phyloP scores from a whole-genome alignment of 2,113 vertebrate species.

The Tretioscincus oriximinensis region DNA sequence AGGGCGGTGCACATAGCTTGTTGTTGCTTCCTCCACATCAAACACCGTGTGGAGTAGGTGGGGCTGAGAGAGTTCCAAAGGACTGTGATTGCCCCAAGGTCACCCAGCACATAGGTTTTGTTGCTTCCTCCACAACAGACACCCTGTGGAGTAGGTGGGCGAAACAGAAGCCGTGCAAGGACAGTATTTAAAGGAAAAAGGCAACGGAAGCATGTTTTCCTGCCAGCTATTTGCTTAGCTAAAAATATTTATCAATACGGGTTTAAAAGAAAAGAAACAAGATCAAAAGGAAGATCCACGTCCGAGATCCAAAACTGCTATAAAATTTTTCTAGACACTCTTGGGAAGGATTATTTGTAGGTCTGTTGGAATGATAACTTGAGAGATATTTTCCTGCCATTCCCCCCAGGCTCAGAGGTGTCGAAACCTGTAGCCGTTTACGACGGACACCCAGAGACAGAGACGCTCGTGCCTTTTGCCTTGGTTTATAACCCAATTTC shows the following conservation, averaged over 20 bases:
- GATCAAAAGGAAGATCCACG: neutral
- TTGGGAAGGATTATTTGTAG: slow-evolving; percentile 33
- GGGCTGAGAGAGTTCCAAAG: too few relatives aligned
- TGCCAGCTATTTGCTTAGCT: neutral
- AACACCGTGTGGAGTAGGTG: too few relatives aligned
- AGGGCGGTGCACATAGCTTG: too few relatives aligned
- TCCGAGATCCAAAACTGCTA: slow-evolving; percentile 14
- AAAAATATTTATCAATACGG: neutral
- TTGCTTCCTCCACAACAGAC: too few relatives aligned
- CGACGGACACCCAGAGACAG: slow-evolving; percentile 21
- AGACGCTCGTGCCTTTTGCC: slow-evolving; percentile 9
- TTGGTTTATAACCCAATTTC: slow-evolving; percentile 27
- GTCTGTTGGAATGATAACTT: neutral
- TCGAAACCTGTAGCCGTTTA: slow-evolving; percentile 11
- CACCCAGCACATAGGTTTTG: too few relatives aligned
- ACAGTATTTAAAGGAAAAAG: accelerated
- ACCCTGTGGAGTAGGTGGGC: too few relatives aligned
- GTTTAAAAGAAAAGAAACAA: neutral
- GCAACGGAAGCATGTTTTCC: neutral
- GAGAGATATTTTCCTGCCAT: neutral
- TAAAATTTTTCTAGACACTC: slow-evolving; percentile 8
- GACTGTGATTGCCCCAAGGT: too few relatives aligned
- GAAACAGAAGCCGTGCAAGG: accelerated
- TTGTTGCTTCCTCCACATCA: too few relatives aligned
- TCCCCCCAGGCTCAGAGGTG: slow-evolving; percentile 20